A percentile compares a stretch with the other conserved stretches of the same genome.
phyloP scores from a whole-genome alignment of 1,140 invertebrate genomes.

The Drosophila tani region DNA sequence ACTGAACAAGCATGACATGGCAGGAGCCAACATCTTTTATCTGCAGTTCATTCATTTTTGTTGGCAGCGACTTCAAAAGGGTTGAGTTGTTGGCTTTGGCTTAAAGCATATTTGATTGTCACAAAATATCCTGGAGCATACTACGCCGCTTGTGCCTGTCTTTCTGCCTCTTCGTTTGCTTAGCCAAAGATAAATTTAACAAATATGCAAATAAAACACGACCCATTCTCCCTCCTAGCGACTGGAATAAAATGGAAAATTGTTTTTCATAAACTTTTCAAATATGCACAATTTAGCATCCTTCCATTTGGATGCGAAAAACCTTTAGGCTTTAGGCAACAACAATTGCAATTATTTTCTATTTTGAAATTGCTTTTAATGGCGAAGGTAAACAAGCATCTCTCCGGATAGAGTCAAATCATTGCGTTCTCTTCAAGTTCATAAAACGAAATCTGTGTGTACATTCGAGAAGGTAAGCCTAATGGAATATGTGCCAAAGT shows the following conservation, averaged over 20 bases:
- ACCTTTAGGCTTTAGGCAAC: conserved; percentile 28
- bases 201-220: conserved; percentile 73
- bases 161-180: conserved; percentile 42
- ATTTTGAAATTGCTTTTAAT: conserved; percentile 55
- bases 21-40: conserved; percentile 60
- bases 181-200: conserved; percentile 73
- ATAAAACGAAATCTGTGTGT: conserved; percentile 4
- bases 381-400: conserved; percentile 54
- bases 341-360: conserved; percentile 18
- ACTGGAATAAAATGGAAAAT: conserved; percentile 42
- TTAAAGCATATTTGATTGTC: conserved; percentile 83
- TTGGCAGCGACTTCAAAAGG: conserved; percentile 72
- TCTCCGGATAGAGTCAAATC: not conserved
- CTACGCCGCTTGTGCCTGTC: not conserved
- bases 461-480: not conserved
- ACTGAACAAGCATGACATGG: conserved; percentile 51
- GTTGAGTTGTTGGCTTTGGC: conserved; percentile 71
- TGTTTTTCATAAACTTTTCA: conserved; percentile 60
- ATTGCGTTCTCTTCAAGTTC: conserved; percentile 9
- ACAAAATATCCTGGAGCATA: conserved; percentile 69
- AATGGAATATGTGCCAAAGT: conserved; percentile 7
- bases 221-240: not conserved
- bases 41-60: conserved; percentile 65
- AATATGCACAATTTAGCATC: conserved; percentile 54
- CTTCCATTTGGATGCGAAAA: conserved; percentile 23